phyloP scores from a whole-genome alignment of 2,113 vertebrate genomes.

The Leucoraja erinaceus region DNA sequence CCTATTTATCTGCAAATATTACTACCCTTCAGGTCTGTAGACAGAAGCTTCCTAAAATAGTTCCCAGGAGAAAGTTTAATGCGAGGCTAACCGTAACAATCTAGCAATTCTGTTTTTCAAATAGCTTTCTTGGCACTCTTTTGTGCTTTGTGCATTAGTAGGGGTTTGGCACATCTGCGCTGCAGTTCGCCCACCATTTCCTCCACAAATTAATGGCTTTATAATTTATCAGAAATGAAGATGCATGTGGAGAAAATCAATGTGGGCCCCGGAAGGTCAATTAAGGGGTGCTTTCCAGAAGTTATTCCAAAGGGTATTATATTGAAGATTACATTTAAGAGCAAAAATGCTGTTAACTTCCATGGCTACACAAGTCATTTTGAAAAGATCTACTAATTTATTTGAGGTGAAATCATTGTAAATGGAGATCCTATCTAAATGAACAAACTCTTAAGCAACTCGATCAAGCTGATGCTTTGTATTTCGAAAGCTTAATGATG shows the following conservation, averaged over 20 bases:
- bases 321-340: constrained; percentile 9
- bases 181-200: constrained; percentile 86
- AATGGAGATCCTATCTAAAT: constrained; percentile 45
- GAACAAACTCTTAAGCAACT: constrained; percentile 54
- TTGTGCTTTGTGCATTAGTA: constrained; percentile 71
- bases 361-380: constrained; percentile 14
- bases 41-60: constrained; percentile 71
- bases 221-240: constrained; percentile 99
- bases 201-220: constrained; percentile 97
- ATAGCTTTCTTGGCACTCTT: constrained; percentile 69
- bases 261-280: constrained; percentile 92
- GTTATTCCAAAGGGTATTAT: constrained; percentile 56
- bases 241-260: constrained; percentile 89
- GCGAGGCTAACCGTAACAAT: constrained; percentile 81
- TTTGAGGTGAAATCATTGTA: constrained; percentile 26
- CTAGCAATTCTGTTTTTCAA: constrained; percentile 73
- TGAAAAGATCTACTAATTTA: constrained; percentile 14
- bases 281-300: constrained; percentile 66
- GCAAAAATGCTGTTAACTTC: constrained; percentile 31
- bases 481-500: constrained; percentile 66
- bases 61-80: constrained; percentile 65
- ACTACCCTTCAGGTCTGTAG: constrained; percentile 80
- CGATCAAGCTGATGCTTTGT: constrained; percentile 58
- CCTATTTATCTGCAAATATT: constrained; percentile 73
- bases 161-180: constrained; percentile 91